These are phyloP conservation scores for Epizoanthus rinbou DNA, from an alignment of 92 coral and sea anemone genomes.

Conservation along the genomic window DNA sequence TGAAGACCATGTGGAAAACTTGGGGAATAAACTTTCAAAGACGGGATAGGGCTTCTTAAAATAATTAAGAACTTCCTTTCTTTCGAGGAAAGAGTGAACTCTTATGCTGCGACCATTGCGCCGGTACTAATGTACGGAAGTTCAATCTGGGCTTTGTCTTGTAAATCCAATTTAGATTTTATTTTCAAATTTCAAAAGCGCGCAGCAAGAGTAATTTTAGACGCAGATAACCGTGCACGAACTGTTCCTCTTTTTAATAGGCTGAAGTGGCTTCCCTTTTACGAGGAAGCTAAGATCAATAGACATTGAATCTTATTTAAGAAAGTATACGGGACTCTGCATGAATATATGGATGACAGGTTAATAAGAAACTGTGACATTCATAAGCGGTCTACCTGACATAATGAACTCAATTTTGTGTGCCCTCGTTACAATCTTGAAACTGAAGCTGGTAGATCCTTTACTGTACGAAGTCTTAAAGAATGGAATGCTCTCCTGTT, in stretches of 20 bases:
- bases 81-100: background rate
- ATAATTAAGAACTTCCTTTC: background rate
- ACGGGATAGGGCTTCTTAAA: background rate
- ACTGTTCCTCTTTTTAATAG: background rate
- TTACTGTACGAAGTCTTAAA: background rate
- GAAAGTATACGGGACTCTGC: no score
- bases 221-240: no score
- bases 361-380: background rate
- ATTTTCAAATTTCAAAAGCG: no score
- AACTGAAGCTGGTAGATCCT: conserved; percentile 16
- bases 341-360: background rate
- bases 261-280: background rate
- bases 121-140: background rate
- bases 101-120: background rate
- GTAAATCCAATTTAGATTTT: no score
- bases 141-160: no score
- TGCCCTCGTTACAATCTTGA: conserved; percentile 12
- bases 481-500: conserved; percentile 7
- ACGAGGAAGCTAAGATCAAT: background rate
- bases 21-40: no score
- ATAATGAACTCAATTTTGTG: conserved; percentile 16
- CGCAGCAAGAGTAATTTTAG: no score
- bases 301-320: no score
- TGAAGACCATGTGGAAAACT: no score
- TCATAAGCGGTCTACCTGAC: background rate